phyloP scores from a whole-genome alignment of 2,888 invertebrate species.

The Oxycera nigricornis region DNA sequence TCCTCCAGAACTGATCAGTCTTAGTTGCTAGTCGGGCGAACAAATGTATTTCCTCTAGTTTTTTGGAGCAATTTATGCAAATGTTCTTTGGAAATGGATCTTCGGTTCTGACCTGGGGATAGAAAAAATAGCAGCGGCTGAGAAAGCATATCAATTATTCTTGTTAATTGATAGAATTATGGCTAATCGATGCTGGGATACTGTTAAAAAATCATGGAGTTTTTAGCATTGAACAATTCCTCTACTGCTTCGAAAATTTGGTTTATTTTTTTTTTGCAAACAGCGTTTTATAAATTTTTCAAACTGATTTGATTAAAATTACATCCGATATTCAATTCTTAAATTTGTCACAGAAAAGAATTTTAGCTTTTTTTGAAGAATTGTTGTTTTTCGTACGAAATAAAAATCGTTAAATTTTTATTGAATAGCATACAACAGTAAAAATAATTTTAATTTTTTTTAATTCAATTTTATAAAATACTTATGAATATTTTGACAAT shows the following conservation, averaged over 20 bases:
- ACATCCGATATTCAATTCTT: background rate
- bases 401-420: too few relatives aligned
- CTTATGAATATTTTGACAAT: too few relatives aligned
- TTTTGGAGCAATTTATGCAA: slow-evolving; percentile 43
- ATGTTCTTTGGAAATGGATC: slow-evolving; percentile 44
- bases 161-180: too few relatives aligned
- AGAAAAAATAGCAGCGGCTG: too few relatives aligned
- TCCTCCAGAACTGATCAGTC: slow-evolving; percentile 45
- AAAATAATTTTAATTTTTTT: too few relatives aligned
- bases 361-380: background rate
- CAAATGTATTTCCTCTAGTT: slow-evolving; percentile 40
- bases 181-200: too few relatives aligned
- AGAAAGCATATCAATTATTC: too few relatives aligned
- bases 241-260: background rate
- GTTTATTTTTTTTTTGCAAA: too few relatives aligned
- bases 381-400: background rate
- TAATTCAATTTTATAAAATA: too few relatives aligned
- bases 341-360: background rate
- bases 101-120: slow-evolving; percentile 38
- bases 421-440: too few relatives aligned
- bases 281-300: too few relatives aligned
- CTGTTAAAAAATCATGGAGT: background rate
- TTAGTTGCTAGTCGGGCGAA: slow-evolving; percentile 43
- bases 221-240: background rate
- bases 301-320: background rate